Percentiles rank a stretch among this genome's conserved stretches.
phyloP scores from a whole-genome alignment of 2,888 invertebrate genomes.

The Caenorhabditis afra region DNA sequence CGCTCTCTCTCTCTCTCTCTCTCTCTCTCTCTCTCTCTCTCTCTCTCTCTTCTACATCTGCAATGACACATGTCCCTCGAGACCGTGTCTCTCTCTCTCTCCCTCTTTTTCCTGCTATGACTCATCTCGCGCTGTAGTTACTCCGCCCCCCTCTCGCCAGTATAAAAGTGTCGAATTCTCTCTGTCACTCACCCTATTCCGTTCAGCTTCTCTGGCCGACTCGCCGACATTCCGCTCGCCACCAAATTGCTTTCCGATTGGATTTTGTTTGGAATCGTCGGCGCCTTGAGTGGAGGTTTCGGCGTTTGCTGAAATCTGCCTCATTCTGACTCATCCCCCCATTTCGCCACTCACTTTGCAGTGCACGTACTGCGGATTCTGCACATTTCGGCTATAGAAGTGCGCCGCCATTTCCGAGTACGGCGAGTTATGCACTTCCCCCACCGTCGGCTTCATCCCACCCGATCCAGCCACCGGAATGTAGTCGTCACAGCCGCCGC shows the following conservation, averaged over 20 bases:
- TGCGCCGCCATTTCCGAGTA: conserved; percentile 22
- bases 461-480: conserved; percentile 13
- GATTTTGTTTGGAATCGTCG: conserved; percentile 36
- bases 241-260: conserved; percentile 44
- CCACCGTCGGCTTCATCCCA: conserved; percentile 29
- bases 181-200: conserved; percentile 35
- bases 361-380: conserved; percentile 57
- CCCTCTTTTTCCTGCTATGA: neutral
- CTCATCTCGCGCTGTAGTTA: conserved; percentile 12
- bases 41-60: too few species aligned
- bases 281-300: conserved; percentile 10
- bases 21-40: too few species aligned
- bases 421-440: conserved; percentile 51
- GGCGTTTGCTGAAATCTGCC: conserved; percentile 5
- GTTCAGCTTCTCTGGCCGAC: conserved; percentile 25
- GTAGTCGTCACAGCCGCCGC: conserved; percentile 55
- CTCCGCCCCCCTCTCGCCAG: neutral
- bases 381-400: conserved; percentile 31
- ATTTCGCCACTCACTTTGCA: conserved; percentile 32
- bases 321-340: neutral
- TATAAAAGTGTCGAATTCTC: conserved; percentile 3
- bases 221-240: neutral
- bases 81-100: conserved; percentile 4
- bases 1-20: neutral
- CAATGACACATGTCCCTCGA: too few species aligned